Evolutionary conservation across 2,113 vertebrate species (phyloP), one percentile per base, ranked within the genome.

Genomic region (Crotalus helleri): DNA sequence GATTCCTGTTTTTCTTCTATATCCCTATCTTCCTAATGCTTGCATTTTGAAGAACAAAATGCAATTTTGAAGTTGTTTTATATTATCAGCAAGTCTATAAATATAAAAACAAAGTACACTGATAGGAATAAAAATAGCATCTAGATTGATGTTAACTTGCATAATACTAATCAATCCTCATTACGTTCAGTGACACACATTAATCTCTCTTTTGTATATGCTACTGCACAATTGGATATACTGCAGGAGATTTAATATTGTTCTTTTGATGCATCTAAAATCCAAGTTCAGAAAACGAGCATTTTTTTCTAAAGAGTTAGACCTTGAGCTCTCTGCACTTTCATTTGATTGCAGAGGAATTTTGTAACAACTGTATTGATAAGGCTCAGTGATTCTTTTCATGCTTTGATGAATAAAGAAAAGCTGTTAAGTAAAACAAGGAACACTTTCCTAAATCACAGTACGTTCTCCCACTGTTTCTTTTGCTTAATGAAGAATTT

Each of bases 121-220:
- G 92, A 95, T 85, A 93, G 93, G 57, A 94, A 85, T 95, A 95
- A 95, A 96, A 96, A 95, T 95, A 96, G 93, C 29, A 26, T 91
- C 95, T 92, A 58, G 94, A 95, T 95, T 95, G 92, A 94, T 95
- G 95, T 93, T 94, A 96, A 74, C 91, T 94, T 95, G 95, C 94
- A 95, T 95, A 95, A 96, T 96, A 91, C 85, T 94, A 96, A 97
- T 97, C 95, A 97, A 96, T 95, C 0, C 4, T 58, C 86, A 90
- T 95, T 93, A 93, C 55, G 90, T 95, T 94, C 93, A 93, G 93
- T 74, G 95, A 87, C 95, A 93, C 89, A 85, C 0, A 0, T 94
- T 95, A 96, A 97, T 96, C 74, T 93, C 61, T 93, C 58, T 54
- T 92, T 90, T 64, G 92, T 93, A 64, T 81, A 81, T 95, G 95